Percentiles rank a stretch among this genome's conserved stretches.
These are phyloP conservation scores for Hylomyscus alleni DNA, from an alignment of 2,797 vertebrate genomes.

Conservation along the genomic window DNA sequence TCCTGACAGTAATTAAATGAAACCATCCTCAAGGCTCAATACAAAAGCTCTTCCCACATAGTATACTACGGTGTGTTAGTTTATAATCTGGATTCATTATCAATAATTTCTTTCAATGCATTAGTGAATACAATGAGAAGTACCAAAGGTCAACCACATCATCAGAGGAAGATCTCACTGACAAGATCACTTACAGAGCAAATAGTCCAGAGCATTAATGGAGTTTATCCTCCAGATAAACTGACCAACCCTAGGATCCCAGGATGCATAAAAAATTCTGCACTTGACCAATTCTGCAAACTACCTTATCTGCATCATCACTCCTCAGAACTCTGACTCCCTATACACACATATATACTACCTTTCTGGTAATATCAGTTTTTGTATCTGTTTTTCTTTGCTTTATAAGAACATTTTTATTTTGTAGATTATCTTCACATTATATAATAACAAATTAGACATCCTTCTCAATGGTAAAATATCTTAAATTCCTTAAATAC, in stretches of 20 bases:
- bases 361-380: not conserved
- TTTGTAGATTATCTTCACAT: not conserved
- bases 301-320: not conserved
- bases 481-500: not conserved
- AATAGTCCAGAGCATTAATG: constrained; percentile 61
- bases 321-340: not conserved
- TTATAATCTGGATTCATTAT: constrained; percentile 64
- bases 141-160: constrained; percentile 73
- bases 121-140: constrained; percentile 69
- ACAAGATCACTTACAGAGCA: constrained; percentile 54
- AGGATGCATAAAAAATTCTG: constrained; percentile 24
- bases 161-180: constrained; percentile 52
- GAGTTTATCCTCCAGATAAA: constrained; percentile 52
- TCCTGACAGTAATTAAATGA: constrained; percentile 69
- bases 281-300: not conserved
- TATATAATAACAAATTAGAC: not conserved
- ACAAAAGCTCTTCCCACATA: constrained; percentile 49
- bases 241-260: not conserved
- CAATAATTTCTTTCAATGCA: constrained; percentile 65
- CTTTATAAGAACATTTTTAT: not conserved
- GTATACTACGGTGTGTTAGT: constrained; percentile 61
- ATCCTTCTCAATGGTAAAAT: not conserved
- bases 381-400: not conserved
- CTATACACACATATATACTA: not conserved
- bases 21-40: constrained; percentile 40